Conservation (phyloP, 2,888 invertebrate genomes). For the Cheilosia urbana region DNA sequence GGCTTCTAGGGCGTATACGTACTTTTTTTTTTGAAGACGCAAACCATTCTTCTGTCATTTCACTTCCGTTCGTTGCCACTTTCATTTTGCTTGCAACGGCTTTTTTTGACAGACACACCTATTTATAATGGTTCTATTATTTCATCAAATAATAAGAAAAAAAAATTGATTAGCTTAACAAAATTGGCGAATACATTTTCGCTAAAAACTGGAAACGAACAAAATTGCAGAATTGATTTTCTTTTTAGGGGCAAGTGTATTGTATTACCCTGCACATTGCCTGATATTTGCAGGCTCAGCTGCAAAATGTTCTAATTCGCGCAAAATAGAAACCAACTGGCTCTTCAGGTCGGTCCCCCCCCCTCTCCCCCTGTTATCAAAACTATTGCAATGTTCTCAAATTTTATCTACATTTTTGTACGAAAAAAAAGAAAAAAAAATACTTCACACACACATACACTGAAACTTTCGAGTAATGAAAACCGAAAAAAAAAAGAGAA, state of each 20-base stretch:
- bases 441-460: conserved; percentile 14
- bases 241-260: conserved; percentile 41
- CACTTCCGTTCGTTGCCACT: not conserved
- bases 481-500: conserved; percentile 41
- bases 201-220: conserved; percentile 63
- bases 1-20: conserved; percentile 23
- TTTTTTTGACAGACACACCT: not conserved
- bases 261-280: conserved; percentile 27
- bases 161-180: conserved; percentile 26
- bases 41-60: not conserved
- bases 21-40: conserved; percentile 3
- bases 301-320: conserved; percentile 67
- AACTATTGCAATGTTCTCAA: conserved; percentile 71
- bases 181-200: conserved; percentile 32
- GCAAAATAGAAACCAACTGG: conserved; percentile 48
- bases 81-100: conserved; percentile 2
- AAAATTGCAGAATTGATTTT: conserved; percentile 24
- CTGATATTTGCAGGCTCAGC: conserved; percentile 49
- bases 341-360: not conserved
- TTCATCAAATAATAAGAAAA: conserved; percentile 5
- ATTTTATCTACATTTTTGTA: conserved; percentile 38
- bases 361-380: conserved; percentile 28
- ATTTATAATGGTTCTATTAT: conserved; percentile 11
- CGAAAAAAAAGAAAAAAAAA: conserved; percentile 25
- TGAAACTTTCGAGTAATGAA: conserved; percentile 29